Conservation (phyloP, 1,140 invertebrate species). For the Manduca sexta region DNA sequence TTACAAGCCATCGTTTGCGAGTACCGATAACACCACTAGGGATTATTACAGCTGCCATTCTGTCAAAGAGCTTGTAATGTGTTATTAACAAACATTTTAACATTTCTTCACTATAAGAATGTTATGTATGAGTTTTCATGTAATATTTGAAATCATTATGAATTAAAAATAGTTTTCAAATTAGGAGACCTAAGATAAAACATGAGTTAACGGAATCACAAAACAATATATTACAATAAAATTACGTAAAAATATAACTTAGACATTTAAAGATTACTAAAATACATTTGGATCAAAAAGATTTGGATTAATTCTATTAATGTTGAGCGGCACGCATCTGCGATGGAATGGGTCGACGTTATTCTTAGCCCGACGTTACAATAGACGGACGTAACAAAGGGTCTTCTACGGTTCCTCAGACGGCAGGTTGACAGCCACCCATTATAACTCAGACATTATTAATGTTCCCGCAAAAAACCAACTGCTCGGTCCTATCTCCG, state of each 20-base stretch:
- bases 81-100: not conserved
- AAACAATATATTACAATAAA: no score
- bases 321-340: no score
- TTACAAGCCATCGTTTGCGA: constrained; percentile 22
- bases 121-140: no score
- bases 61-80: not conserved
- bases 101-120: not conserved
- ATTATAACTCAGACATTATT: constrained; percentile 17
- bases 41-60: constrained; percentile 7
- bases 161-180: no score
- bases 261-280: no score
- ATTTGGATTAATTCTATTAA: no score
- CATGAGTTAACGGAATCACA: no score
- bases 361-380: constrained; percentile 3
- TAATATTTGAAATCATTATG: no score
- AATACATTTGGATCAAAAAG: no score
- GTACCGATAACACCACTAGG: constrained; percentile 13
- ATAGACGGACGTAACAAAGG: constrained; percentile 5
- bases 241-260: no score
- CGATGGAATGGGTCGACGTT: no score
- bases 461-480: constrained; percentile 12
- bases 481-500: not conserved
- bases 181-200: no score
- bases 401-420: not conserved
- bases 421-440: constrained; percentile 19